Conservation (phyloP, 1,140 invertebrate species). For the Notospermus geniculatus region DNA sequence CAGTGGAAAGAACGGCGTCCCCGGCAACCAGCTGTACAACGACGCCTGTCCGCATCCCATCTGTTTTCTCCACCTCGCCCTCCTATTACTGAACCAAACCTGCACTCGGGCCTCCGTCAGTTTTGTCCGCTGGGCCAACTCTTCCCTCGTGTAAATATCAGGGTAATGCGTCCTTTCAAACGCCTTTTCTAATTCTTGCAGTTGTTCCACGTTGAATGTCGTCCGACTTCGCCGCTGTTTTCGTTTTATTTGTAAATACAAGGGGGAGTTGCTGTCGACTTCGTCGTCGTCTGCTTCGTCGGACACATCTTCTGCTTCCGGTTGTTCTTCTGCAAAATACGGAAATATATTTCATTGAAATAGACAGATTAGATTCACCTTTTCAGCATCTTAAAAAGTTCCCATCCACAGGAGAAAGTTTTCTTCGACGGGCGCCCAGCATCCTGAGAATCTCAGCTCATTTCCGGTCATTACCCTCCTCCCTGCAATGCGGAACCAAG, state of each 20-base stretch:
- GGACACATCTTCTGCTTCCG: too few relatives aligned
- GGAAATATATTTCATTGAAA: too few relatives aligned
- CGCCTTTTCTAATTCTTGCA: conserved; percentile 91
- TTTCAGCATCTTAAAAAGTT: too few relatives aligned
- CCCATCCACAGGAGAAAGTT: too few relatives aligned
- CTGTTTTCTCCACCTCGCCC: conserved; percentile 63
- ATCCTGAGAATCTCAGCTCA: too few relatives aligned
- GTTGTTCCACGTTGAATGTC: conserved; percentile 93
- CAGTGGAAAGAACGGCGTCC: conserved; percentile 29
- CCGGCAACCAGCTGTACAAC: conserved; percentile 60
- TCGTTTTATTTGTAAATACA: conserved; percentile 32
- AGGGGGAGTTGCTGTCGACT: conserved; percentile 5
- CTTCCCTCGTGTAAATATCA: conserved; percentile 94
- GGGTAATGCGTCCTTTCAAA: conserved; percentile 96
- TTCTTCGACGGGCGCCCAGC: too few relatives aligned
- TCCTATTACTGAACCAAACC: conserved; percentile 67
- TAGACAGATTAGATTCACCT: too few relatives aligned
- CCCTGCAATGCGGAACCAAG: too few relatives aligned
- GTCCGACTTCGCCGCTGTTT: conserved; percentile 81
- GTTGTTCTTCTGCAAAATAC: too few relatives aligned
- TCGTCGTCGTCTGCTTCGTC: too few relatives aligned
- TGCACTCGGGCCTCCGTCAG: conserved; percentile 90
- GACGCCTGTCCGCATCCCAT: conserved; percentile 50
- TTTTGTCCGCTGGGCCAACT: conserved; percentile 87
- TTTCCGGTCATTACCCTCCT: too few relatives aligned